Evolutionary conservation across 2,797 vertebrate genomes (phyloP).

Genomic region (Leptoclinus maculatus): DNA sequence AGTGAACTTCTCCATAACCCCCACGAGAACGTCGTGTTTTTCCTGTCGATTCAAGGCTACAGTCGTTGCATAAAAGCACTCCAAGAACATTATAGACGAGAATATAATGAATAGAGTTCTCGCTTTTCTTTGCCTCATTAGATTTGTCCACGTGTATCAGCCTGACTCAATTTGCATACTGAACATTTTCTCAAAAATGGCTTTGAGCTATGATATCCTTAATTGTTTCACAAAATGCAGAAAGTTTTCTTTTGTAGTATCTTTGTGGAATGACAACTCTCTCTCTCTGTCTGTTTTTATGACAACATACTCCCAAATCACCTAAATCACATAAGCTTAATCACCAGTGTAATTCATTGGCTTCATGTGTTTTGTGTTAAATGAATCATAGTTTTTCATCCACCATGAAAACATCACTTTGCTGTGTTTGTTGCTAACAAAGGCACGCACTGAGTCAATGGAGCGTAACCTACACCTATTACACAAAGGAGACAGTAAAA

Average conservation of each 20-base stretch:
- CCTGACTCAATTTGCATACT: conserved; percentile 1
- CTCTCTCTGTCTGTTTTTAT: conserved; percentile 34
- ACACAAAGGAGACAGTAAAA: conserved; percentile 40
- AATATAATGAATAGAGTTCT: neutral
- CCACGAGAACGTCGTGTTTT: conserved; percentile 73
- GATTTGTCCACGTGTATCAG: conserved; percentile 7
- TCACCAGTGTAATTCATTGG: conserved; percentile 11
- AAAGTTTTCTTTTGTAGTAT: conserved; percentile 14
- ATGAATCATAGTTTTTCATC: conserved; percentile 22
- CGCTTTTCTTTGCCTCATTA: neutral
- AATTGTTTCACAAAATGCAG: conserved; percentile 24
- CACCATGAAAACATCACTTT: conserved; percentile 16
- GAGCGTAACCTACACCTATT: conserved; percentile 18
- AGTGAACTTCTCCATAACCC: conserved; percentile 72
- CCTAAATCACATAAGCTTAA: conserved; percentile 14
- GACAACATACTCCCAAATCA: conserved; percentile 11
- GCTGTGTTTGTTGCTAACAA: conserved; percentile 17
- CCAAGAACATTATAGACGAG: conserved; percentile 28
- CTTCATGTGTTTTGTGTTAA: conserved; percentile 25
- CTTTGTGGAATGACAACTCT: conserved; percentile 17
- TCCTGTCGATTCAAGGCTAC: conserved; percentile 67
- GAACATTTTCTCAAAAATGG: conserved; percentile 15
- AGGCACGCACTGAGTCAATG: conserved; percentile 30
- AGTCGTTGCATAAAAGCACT: conserved; percentile 52
- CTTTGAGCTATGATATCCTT: conserved; percentile 7